Percentiles rank a stretch among this genome's conserved stretches.
phyloP scores from a whole-genome alignment of 2,888 invertebrate genomes.

The Drosophila trichaetosa region DNA sequence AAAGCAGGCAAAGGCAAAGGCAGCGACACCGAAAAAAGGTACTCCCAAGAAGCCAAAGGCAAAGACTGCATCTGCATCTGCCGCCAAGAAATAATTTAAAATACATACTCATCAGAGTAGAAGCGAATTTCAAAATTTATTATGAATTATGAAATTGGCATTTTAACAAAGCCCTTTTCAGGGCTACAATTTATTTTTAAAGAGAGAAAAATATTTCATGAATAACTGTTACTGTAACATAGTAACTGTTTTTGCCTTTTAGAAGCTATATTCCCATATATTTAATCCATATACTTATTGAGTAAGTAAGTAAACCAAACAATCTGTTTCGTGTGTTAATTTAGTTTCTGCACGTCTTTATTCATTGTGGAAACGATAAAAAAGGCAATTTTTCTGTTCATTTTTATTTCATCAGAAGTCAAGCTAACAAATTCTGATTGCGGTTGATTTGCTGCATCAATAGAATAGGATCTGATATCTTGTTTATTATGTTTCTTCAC shows the following conservation, averaged over 20 bases:
- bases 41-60: constrained; percentile 45
- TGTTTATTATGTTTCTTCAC: background rate
- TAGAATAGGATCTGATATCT: background rate
- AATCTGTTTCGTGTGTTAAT: background rate
- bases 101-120: constrained; percentile 1
- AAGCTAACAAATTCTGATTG: background rate
- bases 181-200: constrained; percentile 13
- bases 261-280: background rate
- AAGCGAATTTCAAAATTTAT: background rate
- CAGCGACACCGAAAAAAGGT: constrained; percentile 37
- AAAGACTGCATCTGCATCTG: too few relatives aligned
- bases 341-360: background rate
- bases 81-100: constrained; percentile 36
- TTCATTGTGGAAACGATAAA: background rate
- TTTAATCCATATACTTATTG: too few relatives aligned
- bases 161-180: constrained; percentile 14
- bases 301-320: too few relatives aligned
- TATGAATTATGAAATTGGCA: background rate
- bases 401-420: background rate
- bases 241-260: background rate
- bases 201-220: background rate
- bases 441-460: background rate
- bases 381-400: background rate
- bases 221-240: too few relatives aligned
- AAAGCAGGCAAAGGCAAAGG: constrained; percentile 42